Base-by-base conservation (phyloP, 2,113 vertebrate species). In the Lagopus leucura region DNA sequence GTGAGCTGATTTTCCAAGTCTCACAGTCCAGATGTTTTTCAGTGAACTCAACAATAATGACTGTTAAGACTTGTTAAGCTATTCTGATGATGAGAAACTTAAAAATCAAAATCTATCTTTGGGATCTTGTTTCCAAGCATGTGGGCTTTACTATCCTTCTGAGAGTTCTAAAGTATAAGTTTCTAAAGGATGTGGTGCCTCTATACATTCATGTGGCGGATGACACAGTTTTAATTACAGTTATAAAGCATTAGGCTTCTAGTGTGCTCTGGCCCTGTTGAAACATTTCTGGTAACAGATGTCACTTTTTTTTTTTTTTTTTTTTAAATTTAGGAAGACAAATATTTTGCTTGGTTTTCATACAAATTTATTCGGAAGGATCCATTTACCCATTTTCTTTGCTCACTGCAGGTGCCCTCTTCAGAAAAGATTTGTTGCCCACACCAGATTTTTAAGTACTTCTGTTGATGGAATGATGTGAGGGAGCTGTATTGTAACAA, bases 151-250 rank as follows among this genome's bases (percentile, higher is more conserved):
- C 12, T 22, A 3, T 8, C 7, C 4, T 88, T 73, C 36, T 17
- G 5, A 55, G 11, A 64, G 32, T 42, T 92, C 67, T 43, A 69
- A 92, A 78, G 40, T 50, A 8, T 1, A 40, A 34, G 5, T 64
- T 78, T 67, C 43, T 70, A 69, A 83, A 45, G 6, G 4, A 6
- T 76, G 9, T 69, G 25, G 17, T 80, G 28, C n/a, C 25, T 20
- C 13, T 36, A 3, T 25, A 25, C 57, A 69, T 24, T 84, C 42
- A 6, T 6, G 3, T 78, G 75, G 22, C 42, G 55, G 40, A 38
- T 67, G 11, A n/a, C 0, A 0, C 18, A 57, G 4, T 7, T 20
- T 65, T 58, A 69, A 7, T 69, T 65, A 69, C 7, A 22, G 36
- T 28, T 69, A 48, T 28, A 54, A 72, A 78, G 70, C 13, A 18